Conservation (phyloP, 2,888 invertebrate genomes). For the Aleiodes alternator region DNA sequence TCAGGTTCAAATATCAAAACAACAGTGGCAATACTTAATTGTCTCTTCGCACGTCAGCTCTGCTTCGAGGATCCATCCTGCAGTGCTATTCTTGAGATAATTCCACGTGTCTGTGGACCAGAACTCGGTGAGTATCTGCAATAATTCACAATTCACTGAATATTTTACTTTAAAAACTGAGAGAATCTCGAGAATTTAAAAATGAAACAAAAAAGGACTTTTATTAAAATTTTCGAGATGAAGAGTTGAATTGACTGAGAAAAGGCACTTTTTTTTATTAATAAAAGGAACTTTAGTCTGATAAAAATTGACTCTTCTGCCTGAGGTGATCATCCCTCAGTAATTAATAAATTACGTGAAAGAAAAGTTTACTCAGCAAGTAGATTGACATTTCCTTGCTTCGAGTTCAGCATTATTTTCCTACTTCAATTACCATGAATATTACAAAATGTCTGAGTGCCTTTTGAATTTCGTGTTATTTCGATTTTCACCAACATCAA, state of each 20-base stretch:
- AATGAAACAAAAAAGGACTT: no score
- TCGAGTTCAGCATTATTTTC: constrained; percentile 34
- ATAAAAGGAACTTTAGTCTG: no score
- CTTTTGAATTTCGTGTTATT: not conserved
- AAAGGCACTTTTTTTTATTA: not conserved
- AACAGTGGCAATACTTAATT: constrained; percentile 89
- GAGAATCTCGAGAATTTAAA: not conserved
- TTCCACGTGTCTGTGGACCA: constrained; percentile 92
- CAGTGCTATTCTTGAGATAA: constrained; percentile 92
- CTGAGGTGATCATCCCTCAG: constrained; percentile 13
- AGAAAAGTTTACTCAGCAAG: constrained; percentile 32
- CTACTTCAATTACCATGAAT: constrained; percentile 38
- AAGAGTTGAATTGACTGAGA: not conserved
- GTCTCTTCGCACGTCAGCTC: constrained; percentile 90
- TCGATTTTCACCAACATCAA: not conserved
- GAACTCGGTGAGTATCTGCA: constrained; percentile 85
- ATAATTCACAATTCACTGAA: constrained; percentile 2
- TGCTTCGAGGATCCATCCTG: constrained; percentile 94
- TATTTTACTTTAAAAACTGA: not conserved
- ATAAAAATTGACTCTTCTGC: not conserved
- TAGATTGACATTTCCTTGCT: constrained; percentile 20
- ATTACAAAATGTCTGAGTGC: constrained; percentile 12
- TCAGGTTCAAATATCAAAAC: constrained; percentile 88
- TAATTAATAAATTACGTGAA: constrained; percentile 40
- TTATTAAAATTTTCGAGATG: no score